A percentile compares a stretch with the other conserved stretches of the same genome.
These are phyloP conservation scores for Tupaia chinensis DNA, from an alignment of 2,113 vertebrate species.

Conservation along the genomic window DNA sequence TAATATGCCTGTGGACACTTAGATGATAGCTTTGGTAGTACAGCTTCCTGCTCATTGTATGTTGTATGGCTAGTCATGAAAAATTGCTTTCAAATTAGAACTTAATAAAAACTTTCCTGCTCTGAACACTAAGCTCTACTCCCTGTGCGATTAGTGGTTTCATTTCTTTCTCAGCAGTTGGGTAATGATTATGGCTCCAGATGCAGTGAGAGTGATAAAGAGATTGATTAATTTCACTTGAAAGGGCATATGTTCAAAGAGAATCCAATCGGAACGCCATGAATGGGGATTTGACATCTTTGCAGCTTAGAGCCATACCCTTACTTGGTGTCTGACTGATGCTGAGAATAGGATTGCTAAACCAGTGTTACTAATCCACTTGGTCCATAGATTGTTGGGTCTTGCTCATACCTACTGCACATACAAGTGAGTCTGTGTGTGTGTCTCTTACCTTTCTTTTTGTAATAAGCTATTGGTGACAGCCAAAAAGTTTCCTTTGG, in stretches of 20 bases:
- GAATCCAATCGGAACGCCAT: constrained; percentile 86
- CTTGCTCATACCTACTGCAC: neutral
- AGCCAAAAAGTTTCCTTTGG: neutral
- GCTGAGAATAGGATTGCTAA: constrained; percentile 36
- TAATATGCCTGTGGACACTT: constrained; percentile 45
- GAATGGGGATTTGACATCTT: constrained; percentile 81
- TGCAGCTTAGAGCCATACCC: constrained; percentile 67
- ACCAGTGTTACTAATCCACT: constrained; percentile 43
- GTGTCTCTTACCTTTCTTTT: neutral
- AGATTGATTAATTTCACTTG: constrained; percentile 98
- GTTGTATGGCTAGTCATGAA: constrained; percentile 83
- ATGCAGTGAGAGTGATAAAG: constrained; percentile 95
- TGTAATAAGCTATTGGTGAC: constrained; percentile 17
- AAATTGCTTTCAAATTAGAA: constrained; percentile 89
- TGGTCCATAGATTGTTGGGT: neutral
- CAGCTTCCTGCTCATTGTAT: constrained; percentile 66
- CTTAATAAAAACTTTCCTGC: constrained; percentile 89
- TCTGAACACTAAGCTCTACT: constrained; percentile 86
- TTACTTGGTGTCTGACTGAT: constrained; percentile 79
- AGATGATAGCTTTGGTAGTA: constrained; percentile 27
- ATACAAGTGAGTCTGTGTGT: rapidly evolving
- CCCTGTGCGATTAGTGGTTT: constrained; percentile 93
- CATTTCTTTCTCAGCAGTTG: constrained; percentile 96
- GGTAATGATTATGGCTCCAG: constrained; percentile 93
- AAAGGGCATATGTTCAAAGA: constrained; percentile 93